These are phyloP conservation scores for Ischnura elegans DNA, from an alignment of 2,888 invertebrate species.

Conservation along the genomic window DNA sequence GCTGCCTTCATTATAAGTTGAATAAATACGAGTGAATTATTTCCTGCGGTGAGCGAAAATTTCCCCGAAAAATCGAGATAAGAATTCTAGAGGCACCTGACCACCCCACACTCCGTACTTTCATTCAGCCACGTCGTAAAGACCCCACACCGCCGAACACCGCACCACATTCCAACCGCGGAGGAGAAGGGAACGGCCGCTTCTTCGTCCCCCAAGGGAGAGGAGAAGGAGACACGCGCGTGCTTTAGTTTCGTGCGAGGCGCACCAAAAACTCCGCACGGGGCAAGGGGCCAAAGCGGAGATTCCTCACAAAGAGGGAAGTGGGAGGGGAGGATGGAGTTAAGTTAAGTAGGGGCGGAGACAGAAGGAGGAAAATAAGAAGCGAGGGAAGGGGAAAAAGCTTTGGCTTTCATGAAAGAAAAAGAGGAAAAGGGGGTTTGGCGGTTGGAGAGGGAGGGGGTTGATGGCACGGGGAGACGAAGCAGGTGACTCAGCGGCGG, in stretches of 20 bases:
- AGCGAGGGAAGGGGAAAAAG: neutral
- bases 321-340: neutral
- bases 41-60: no score
- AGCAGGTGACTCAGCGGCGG: neutral
- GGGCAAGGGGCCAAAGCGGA: constrained; percentile 58
- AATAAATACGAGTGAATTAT: no score
- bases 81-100: no score
- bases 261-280: neutral
- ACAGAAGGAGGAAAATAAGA: neutral
- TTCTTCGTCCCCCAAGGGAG: no score
- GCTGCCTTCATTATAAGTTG: no score
- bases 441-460: neutral
- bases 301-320: constrained; percentile 8
- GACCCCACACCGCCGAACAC: neutral
- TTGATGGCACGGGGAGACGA: neutral
- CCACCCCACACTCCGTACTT: no score
- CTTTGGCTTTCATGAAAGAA: neutral
- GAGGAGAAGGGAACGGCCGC: neutral
- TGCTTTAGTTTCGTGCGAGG: constrained; percentile 27
- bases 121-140: neutral
- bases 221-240: neutral
- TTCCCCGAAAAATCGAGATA: no score
- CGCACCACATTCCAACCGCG: neutral
- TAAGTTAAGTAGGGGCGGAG: neutral
- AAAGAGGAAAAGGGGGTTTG: neutral